Percentiles rank a stretch among this genome's conserved stretches.
Evolutionary conservation across 2,888 invertebrate species (phyloP).

Genomic region (Drepanosiphum platanoidis): DNA sequence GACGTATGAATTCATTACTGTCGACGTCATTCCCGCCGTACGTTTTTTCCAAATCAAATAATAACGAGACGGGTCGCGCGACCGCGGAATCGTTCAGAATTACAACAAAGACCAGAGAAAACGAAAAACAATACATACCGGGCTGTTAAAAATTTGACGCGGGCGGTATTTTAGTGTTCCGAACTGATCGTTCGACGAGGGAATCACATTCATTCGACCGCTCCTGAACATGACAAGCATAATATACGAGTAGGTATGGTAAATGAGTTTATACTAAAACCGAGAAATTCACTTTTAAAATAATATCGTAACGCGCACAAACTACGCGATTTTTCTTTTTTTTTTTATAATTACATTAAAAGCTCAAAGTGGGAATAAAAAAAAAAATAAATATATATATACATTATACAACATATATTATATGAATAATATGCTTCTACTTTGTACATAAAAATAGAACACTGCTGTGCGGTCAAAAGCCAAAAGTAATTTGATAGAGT

Average conservation of each 20-base stretch:
- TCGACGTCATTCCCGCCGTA: neutral
- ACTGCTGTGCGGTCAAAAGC: neutral
- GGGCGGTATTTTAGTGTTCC: slow-evolving; percentile 6
- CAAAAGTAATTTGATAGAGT: neutral
- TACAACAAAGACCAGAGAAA: neutral
- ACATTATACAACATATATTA: neutral
- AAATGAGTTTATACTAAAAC: neutral
- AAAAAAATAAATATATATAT: too few relatives aligned
- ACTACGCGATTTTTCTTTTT: neutral
- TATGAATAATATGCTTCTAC: too few relatives aligned
- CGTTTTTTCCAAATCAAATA: neutral
- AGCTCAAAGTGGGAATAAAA: too few relatives aligned
- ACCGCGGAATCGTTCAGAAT: neutral
- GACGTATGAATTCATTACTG: neutral
- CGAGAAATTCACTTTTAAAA: neutral
- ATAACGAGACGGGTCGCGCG: neutral
- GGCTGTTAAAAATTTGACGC: slow-evolving; percentile 1
- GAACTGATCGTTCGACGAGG: slow-evolving; percentile 12
- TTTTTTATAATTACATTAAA: neutral
- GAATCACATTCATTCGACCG: neutral
- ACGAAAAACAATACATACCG: neutral
- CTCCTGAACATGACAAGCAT: neutral
- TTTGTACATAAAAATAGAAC: neutral
- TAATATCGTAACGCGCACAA: too few relatives aligned
- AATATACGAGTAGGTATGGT: neutral